Conservation (phyloP, 2,888 invertebrate species). For the Drosophila meridiana region DNA sequence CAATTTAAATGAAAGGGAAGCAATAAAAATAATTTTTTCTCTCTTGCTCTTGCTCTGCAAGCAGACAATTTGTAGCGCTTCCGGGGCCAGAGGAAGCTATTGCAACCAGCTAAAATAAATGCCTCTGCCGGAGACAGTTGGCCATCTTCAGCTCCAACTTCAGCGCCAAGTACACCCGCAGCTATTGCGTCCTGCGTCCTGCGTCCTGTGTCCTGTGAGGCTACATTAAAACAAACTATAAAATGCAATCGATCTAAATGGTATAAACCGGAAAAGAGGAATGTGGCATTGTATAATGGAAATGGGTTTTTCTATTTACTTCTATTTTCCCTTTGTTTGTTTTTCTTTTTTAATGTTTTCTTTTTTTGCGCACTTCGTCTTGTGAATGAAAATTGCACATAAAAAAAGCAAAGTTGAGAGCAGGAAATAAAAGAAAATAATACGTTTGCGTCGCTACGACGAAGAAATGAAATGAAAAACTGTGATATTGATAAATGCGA, state of each 20-base stretch:
- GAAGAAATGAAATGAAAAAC: constrained; percentile 72
- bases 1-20: constrained; percentile 76
- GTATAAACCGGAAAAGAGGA: constrained; percentile 79
- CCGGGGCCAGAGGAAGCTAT: constrained; percentile 64
- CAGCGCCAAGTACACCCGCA: constrained; percentile 39
- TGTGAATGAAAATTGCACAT: constrained; percentile 64
- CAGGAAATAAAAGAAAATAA: constrained; percentile 60
- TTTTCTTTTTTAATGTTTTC: constrained; percentile 24
- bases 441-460: constrained; percentile 59
- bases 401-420: constrained; percentile 25
- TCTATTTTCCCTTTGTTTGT: constrained; percentile 39
- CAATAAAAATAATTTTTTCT: constrained; percentile 67
- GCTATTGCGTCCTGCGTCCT: constrained; percentile 36
- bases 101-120: constrained; percentile 56
- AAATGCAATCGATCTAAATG: constrained; percentile 82
- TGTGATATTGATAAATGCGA: constrained; percentile 79
- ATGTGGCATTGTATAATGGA: constrained; percentile 80
- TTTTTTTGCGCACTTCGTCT: constrained; percentile 43
- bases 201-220: constrained; percentile 34
- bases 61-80: constrained; percentile 72
- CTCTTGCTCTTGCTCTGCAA: constrained; percentile 38
- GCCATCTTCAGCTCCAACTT: constrained; percentile 36
- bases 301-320: constrained; percentile 67
- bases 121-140: constrained; percentile 63
- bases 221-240: constrained; percentile 81